phyloP scores from a whole-genome alignment of 2,113 vertebrate genomes.

The Lota lota region DNA sequence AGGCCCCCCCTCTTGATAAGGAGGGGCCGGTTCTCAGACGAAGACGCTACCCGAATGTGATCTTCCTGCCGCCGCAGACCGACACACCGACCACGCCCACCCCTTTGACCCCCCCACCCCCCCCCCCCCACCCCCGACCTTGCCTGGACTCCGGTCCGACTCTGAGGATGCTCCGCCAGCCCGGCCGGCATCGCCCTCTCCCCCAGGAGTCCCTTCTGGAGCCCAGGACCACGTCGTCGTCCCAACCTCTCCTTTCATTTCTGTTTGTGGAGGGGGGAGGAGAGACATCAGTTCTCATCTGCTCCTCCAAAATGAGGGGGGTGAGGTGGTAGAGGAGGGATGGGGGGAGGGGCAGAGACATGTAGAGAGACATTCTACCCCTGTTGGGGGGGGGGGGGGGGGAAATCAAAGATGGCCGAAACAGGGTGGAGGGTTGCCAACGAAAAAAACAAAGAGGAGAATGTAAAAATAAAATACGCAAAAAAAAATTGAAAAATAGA shows the following conservation, averaged over 20 bases:
- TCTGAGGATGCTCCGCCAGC: slow-evolving; percentile 68
- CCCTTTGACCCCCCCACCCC: slow-evolving; percentile 40
- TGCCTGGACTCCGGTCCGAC: slow-evolving; percentile 45
- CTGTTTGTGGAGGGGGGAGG: too few species aligned
- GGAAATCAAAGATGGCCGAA: neutral
- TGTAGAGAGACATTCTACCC: slow-evolving; percentile 30
- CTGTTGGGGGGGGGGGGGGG: slow-evolving; percentile 19
- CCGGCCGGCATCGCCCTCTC: slow-evolving; percentile 57
- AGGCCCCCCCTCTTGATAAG: slow-evolving; percentile 99
- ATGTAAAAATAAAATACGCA: slow-evolving; percentile 11
- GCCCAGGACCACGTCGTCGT: slow-evolving; percentile 1
- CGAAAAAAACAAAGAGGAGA: neutral
- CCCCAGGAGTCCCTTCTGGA: slow-evolving; percentile 60
- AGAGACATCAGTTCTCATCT: slow-evolving; percentile 35
- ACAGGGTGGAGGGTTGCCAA: slow-evolving; percentile 4
- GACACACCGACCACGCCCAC: slow-evolving; percentile 23
- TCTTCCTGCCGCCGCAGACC: slow-evolving; percentile 30
- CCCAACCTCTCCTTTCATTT: too few species aligned
- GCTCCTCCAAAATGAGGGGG: slow-evolving; percentile 27
- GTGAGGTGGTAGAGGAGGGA: slow-evolving; percentile 6
- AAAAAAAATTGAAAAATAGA: slow-evolving; percentile 2
- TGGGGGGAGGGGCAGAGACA: slow-evolving; percentile 20
- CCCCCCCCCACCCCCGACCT: slow-evolving; percentile 16
- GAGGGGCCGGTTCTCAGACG: slow-evolving; percentile 99
- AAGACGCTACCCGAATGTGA: slow-evolving; percentile 99